These are phyloP conservation scores for Chloroceryle amazona DNA, from an alignment of 2,797 vertebrate species.

Conservation along the genomic window DNA sequence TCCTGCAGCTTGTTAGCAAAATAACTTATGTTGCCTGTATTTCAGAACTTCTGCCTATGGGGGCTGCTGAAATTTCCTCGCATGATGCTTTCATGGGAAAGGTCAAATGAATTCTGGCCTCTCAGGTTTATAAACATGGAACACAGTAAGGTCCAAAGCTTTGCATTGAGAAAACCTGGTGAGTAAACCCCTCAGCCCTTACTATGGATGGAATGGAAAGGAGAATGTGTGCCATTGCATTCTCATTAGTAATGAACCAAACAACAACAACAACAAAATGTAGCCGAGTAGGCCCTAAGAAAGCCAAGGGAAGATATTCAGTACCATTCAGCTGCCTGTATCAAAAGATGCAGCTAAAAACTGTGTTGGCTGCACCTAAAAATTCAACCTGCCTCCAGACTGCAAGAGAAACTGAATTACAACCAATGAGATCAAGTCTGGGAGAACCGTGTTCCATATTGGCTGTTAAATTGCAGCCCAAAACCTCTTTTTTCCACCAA, in stretches of 20 bases:
- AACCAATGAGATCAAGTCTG: fast-evolving
- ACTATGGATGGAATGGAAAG: not conserved
- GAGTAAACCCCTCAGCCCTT: not conserved
- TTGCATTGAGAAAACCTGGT: not conserved
- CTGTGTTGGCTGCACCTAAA: not conserved
- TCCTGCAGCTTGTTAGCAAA: not conserved
- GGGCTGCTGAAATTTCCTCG: not conserved
- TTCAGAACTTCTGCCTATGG: not conserved
- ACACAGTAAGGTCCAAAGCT: not conserved
- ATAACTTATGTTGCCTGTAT: not conserved
- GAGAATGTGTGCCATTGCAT: not conserved
- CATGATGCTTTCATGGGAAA: not conserved
- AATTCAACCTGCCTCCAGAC: fast-evolving
- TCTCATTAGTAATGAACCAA: not conserved
- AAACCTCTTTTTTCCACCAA: not conserved
- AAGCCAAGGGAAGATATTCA: not conserved
- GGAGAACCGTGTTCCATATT: fast-evolving
- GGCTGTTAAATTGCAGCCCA: not conserved
- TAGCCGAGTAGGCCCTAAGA: not conserved
- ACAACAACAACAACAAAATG: not conserved
- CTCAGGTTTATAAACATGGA: not conserved
- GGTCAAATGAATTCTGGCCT: not conserved
- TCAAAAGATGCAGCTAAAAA: not conserved
- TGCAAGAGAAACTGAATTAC: not conserved
- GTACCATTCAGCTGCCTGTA: not conserved